Conservation (phyloP, 2,888 invertebrate genomes). For the Tribolium freemani region DNA sequence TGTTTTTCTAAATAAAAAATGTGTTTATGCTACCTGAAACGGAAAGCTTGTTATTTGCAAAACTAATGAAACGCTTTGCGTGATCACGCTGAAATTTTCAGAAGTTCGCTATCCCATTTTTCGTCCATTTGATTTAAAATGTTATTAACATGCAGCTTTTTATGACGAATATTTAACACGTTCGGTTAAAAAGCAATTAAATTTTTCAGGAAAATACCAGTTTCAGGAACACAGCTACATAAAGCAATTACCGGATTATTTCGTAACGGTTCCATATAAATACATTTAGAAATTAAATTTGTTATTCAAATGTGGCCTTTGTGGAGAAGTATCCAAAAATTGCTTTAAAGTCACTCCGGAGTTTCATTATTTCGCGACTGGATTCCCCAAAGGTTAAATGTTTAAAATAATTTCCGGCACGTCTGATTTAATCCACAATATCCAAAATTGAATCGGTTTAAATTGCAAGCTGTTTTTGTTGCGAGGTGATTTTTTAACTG, state of each 20-base stretch:
- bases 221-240: slow-evolving; percentile 1
- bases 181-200: not conserved
- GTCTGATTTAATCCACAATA: not conserved
- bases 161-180: not conserved
- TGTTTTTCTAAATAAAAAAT: not conserved
- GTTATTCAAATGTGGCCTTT: slow-evolving; percentile 10
- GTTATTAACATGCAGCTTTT: not conserved
- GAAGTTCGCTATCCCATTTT: not conserved
- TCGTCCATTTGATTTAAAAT: not conserved
- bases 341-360: not conserved
- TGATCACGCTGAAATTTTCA: not conserved
- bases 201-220: not conserved
- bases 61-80: not conserved
- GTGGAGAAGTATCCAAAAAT: slow-evolving; percentile 1
- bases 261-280: not conserved
- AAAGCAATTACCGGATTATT: slow-evolving; percentile 16
- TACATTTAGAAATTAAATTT: slow-evolving; percentile 13
- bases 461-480: not conserved
- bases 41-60: not conserved
- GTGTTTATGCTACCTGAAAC: not conserved
- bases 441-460: not conserved
- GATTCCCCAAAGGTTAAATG: slow-evolving; percentile 1
- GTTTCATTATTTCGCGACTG: slow-evolving; percentile 1
- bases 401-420: slow-evolving; percentile 2
- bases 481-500: not conserved